Evolutionary conservation across 2,797 vertebrate genomes (phyloP).

Genomic region (Sphaeramia orbicularis): DNA sequence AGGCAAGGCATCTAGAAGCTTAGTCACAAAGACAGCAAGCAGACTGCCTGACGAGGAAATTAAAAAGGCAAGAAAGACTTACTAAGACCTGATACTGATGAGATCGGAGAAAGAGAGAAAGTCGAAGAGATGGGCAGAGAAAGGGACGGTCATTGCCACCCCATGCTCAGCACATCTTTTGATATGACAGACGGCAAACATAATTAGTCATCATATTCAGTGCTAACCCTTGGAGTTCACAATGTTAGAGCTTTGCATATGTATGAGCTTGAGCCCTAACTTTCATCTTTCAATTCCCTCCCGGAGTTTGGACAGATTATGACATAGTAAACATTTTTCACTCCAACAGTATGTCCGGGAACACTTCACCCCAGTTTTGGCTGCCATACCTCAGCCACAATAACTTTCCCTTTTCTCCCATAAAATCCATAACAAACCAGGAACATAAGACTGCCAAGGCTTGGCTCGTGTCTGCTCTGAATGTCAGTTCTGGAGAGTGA

Average conservation of each 20-base stretch:
- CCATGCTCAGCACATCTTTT: conserved; percentile 76
- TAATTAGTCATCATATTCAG: conserved; percentile 78
- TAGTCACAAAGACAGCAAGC: conserved; percentile 64
- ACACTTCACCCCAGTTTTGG: conserved; percentile 33
- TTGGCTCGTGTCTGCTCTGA: conserved; percentile 64
- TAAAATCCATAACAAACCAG: conserved; percentile 66
- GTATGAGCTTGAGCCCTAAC: conserved; percentile 57
- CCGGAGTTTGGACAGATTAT: conserved; percentile 50
- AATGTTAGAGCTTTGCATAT: conserved; percentile 73
- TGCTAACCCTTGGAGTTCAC: conserved; percentile 64
- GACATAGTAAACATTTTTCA: conserved; percentile 56
- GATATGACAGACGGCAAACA: conserved; percentile 78
- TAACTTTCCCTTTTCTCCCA: conserved; percentile 65
- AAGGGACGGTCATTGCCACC: conserved; percentile 54
- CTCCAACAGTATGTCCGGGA: conserved; percentile 21
- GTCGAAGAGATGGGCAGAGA: conserved; percentile 38
- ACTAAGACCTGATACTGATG: conserved; percentile 51
- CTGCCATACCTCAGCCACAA: conserved; percentile 40
- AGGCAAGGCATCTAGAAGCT: conserved; percentile 66
- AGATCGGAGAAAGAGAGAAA: conserved; percentile 43
- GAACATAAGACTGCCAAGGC: conserved; percentile 62
- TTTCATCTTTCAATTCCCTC: conserved; percentile 52
- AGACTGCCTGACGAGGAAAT: conserved; percentile 67
- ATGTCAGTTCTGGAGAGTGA: conserved; percentile 70
- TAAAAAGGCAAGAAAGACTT: conserved; percentile 66